Evolutionary conservation across 2,797 vertebrate species (phyloP).

Genomic region (Sorex maritimensis): DNA sequence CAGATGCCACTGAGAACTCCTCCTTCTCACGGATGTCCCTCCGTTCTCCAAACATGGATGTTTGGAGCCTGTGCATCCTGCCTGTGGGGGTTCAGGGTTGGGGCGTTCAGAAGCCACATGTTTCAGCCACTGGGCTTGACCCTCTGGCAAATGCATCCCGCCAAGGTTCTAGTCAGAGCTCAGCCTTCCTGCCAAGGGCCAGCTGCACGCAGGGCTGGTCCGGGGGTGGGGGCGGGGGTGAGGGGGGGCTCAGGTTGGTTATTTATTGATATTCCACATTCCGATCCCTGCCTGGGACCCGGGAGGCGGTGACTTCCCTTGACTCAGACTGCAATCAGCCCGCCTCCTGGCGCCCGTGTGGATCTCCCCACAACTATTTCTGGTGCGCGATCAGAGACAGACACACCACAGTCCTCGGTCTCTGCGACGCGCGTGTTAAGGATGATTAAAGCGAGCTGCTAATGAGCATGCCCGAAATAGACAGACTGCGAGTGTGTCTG

Average conservation of each 20-base stretch:
- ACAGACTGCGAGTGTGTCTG: not conserved
- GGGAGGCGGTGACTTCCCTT: slow-evolving; percentile 45
- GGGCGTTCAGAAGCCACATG: no score
- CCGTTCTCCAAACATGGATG: not conserved
- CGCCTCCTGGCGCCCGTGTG: slow-evolving; percentile 27
- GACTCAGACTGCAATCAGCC: slow-evolving; percentile 74
- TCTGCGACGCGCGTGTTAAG: slow-evolving; percentile 79
- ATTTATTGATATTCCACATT: not conserved
- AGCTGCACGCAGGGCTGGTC: not conserved
- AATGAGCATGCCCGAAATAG: slow-evolving; percentile 84
- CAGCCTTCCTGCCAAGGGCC: not conserved
- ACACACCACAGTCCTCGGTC: slow-evolving; percentile 74
- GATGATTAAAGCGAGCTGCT: slow-evolving; percentile 84
- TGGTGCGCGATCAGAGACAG: slow-evolving; percentile 83
- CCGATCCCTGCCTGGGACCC: slow-evolving; percentile 66
- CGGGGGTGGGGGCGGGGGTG: not conserved
- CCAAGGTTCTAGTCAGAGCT: not conserved
- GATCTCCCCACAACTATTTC: slow-evolving; percentile 77
- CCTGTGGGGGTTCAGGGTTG: no score
- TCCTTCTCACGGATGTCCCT: not conserved
- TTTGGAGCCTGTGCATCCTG: not conserved
- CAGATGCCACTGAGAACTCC: not conserved
- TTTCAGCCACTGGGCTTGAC: not conserved
- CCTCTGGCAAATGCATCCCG: not conserved
- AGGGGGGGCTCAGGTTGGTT: not conserved